Evolutionary conservation across 2,797 vertebrate genomes (phyloP).

Genomic region (Tokudaia tokunoshimensis): DNA sequence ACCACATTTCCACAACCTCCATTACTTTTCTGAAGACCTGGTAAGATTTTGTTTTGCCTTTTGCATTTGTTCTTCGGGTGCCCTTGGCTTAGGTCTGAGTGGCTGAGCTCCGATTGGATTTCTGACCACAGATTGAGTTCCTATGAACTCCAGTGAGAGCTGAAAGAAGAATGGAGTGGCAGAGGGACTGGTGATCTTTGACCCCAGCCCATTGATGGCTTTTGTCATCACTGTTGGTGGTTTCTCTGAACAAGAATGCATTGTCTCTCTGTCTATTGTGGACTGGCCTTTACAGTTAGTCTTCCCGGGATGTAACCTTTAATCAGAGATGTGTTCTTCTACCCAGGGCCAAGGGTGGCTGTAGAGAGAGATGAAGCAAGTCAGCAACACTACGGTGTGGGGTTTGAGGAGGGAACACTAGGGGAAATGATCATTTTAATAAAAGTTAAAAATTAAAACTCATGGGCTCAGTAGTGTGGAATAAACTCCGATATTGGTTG

Average conservation of each 20-base stretch:
- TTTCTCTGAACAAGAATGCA: constrained; percentile 74
- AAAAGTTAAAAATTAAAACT: neutral
- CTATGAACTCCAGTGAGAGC: constrained; percentile 64
- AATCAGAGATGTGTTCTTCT: constrained; percentile 60
- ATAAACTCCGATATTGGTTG: neutral
- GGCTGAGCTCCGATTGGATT: constrained; percentile 66
- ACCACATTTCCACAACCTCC: neutral
- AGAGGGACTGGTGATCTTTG: constrained; percentile 73
- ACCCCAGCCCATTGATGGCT: constrained; percentile 71
- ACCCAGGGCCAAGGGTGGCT: constrained; percentile 36
- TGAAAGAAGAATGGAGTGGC: constrained; percentile 73
- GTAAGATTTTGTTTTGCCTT: constrained; percentile 4
- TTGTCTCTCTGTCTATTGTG: constrained; percentile 76
- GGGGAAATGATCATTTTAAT: neutral
- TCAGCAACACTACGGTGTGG: neutral
- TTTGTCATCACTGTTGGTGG: constrained; percentile 76
- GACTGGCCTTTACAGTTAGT: constrained; percentile 44
- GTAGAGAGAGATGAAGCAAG: neutral
- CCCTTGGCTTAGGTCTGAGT: constrained; percentile 13
- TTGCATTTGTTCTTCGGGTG: constrained; percentile 21
- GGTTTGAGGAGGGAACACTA: neutral
- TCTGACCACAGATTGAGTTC: constrained; percentile 68
- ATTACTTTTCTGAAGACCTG: constrained; percentile 8
- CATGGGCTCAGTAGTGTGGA: neutral
- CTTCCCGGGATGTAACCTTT: constrained; percentile 64